A percentile compares a stretch with the other conserved stretches of the same genome.
Conservation (phyloP, 2,888 invertebrate species). For the Synanthedon tipuliformis region DNA sequence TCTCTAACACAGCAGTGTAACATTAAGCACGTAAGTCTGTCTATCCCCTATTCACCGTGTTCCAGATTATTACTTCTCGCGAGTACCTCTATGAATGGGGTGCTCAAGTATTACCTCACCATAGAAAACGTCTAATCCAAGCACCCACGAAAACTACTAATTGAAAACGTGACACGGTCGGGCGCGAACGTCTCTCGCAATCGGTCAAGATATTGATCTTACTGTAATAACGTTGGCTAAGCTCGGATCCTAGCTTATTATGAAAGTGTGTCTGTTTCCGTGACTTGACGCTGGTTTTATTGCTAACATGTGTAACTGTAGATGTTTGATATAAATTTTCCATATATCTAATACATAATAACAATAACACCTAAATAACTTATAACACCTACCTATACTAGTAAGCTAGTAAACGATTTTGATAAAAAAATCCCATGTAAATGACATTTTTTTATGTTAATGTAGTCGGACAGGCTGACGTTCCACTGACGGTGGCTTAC, state of each 20-base stretch:
- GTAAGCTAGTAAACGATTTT: too few species aligned
- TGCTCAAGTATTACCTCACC: conserved; percentile 9
- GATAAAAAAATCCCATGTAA: too few species aligned
- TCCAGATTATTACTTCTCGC: conserved; percentile 18
- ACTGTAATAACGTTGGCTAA: not conserved
- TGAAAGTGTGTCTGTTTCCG: not conserved
- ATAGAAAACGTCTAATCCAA: conserved; percentile 34
- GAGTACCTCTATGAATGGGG: conserved; percentile 15
- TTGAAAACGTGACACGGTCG: conserved; percentile 57
- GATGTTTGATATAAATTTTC: too few species aligned
- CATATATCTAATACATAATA: too few species aligned
- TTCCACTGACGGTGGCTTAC: too few species aligned
- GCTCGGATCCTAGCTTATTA: not conserved
- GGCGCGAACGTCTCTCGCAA: conserved; percentile 11
- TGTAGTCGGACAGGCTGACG: too few species aligned
- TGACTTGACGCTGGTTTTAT: not conserved
- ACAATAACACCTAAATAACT: too few species aligned
- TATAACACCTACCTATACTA: too few species aligned
- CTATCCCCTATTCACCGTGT: not conserved
- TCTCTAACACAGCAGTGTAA: too few species aligned
- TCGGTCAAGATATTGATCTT: conserved; percentile 6
- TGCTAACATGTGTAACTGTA: too few species aligned
- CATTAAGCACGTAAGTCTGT: not conserved
- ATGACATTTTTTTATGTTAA: too few species aligned
- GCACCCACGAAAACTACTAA: conserved; percentile 41